These are phyloP conservation scores for Matsumyia berberina DNA, from an alignment of 2,888 invertebrate species.

Conservation along the genomic window DNA sequence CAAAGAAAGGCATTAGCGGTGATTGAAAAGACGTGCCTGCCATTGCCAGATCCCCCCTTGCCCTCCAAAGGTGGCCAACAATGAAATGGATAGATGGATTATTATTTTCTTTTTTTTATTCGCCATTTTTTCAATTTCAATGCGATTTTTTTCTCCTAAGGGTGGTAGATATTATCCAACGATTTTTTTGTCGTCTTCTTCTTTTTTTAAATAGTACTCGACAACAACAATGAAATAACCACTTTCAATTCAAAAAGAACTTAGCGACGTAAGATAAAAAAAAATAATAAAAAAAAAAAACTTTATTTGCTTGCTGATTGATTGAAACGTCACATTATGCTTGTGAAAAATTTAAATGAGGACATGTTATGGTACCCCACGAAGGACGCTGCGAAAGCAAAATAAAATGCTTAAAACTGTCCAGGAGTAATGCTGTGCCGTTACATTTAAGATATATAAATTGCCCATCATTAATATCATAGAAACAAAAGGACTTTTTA, in stretches of 20 bases:
- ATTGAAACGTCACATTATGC: conserved; percentile 82
- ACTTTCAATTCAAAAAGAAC: conserved; percentile 36
- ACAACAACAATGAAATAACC: conserved; percentile 22
- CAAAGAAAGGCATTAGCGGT: conserved; percentile 18
- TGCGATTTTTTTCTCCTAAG: neutral
- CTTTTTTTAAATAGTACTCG: conserved; percentile 6
- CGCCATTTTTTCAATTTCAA: conserved; percentile 25
- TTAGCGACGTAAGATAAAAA: conserved; percentile 6
- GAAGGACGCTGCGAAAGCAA: conserved; percentile 50
- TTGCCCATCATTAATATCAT: conserved; percentile 70
- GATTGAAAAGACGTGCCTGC: conserved; percentile 20
- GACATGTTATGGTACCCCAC: conserved; percentile 64
- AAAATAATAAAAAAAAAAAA: conserved; percentile 22
- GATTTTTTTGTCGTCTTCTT: neutral
- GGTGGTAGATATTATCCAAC: conserved; percentile 1
- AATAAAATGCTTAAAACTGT: conserved; percentile 56
- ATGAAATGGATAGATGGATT: conserved; percentile 14
- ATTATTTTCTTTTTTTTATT: conserved; percentile 2
- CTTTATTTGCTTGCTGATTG: conserved; percentile 79
- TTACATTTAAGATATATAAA: conserved; percentile 74
- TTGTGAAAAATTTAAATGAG: conserved; percentile 76
- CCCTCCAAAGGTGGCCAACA: conserved; percentile 7
- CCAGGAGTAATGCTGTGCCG: conserved; percentile 66
- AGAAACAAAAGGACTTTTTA: conserved; percentile 73
- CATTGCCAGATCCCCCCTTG: neutral